These are phyloP conservation scores for Sebastes wilsoni DNA, from an alignment of 2,797 vertebrate species.

Conservation along the genomic window DNA sequence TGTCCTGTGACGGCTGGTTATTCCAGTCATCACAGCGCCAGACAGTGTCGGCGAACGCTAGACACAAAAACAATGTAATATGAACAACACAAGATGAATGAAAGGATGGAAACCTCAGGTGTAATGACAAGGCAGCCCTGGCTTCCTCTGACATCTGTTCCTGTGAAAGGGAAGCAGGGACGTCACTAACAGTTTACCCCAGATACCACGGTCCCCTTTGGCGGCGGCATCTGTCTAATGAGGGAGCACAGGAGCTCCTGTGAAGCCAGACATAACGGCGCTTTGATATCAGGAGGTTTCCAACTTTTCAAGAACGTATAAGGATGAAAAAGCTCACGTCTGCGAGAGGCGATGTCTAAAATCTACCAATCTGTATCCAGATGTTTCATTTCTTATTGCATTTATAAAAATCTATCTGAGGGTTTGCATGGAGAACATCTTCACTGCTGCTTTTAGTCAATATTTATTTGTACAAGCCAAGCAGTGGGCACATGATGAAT, in stretches of 20 bases:
- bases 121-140: conserved; percentile 44
- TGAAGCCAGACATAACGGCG: conserved; percentile 58
- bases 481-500: background rate
- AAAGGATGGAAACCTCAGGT: conserved; percentile 52
- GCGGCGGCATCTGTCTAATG: conserved; percentile 74
- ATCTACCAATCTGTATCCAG: background rate
- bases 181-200: conserved; percentile 66
- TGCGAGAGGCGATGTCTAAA: background rate
- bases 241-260: conserved; percentile 49
- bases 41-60: background rate
- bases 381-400: background rate
- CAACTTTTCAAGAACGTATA: conserved; percentile 15
- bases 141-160: conserved; percentile 65
- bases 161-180: conserved; percentile 49
- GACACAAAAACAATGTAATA: conserved; percentile 10
- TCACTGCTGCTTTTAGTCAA: background rate
- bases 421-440: background rate
- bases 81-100: conserved; percentile 4
- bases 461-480: background rate
- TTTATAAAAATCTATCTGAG: background rate
- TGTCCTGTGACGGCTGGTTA: background rate
- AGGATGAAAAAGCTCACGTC: conserved; percentile 5
- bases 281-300: conserved; percentile 51
- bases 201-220: conserved; percentile 64
- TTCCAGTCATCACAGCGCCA: background rate